phyloP scores from a whole-genome alignment of 2,113 vertebrate species.

The Ceyx melanurus region DNA sequence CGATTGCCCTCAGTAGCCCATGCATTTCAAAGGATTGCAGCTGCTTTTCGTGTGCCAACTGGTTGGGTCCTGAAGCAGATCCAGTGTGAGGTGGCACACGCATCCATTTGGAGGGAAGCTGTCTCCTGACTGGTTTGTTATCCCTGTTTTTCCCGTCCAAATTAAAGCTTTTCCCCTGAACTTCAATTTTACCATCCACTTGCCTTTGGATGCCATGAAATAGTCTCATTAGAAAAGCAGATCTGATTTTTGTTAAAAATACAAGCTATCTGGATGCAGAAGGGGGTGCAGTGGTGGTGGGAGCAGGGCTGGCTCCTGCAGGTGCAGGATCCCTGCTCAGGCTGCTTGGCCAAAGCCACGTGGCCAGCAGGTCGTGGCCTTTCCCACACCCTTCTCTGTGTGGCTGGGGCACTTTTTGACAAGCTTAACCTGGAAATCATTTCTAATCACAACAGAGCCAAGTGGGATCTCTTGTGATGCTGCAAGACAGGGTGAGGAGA shows the following conservation, averaged over 20 bases:
- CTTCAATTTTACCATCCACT: not conserved
- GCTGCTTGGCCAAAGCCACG: not conserved
- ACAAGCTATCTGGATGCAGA: not conserved
- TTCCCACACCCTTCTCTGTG: accelerated
- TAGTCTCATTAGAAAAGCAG: not conserved
- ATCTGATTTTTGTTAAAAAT: not conserved
- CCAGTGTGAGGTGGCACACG: accelerated
- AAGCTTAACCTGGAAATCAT: not conserved
- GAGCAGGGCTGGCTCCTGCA: not conserved
- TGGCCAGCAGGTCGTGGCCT: not conserved
- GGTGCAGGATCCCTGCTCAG: not conserved
- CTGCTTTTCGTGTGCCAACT: not conserved
- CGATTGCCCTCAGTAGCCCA: not conserved
- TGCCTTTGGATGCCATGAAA: not conserved
- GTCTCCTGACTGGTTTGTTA: not conserved
- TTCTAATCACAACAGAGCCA: not conserved
- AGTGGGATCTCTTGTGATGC: not conserved
- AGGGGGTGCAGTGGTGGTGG: not conserved
- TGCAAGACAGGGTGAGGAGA: not conserved
- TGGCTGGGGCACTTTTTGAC: not conserved
- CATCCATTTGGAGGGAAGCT: accelerated
- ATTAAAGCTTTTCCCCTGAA: not conserved
- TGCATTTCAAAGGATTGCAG: not conserved
- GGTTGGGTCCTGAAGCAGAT: not conserved
- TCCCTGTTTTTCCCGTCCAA: not conserved